Conservation (phyloP, 2,888 invertebrate genomes). For the Leptopilina myrica region DNA sequence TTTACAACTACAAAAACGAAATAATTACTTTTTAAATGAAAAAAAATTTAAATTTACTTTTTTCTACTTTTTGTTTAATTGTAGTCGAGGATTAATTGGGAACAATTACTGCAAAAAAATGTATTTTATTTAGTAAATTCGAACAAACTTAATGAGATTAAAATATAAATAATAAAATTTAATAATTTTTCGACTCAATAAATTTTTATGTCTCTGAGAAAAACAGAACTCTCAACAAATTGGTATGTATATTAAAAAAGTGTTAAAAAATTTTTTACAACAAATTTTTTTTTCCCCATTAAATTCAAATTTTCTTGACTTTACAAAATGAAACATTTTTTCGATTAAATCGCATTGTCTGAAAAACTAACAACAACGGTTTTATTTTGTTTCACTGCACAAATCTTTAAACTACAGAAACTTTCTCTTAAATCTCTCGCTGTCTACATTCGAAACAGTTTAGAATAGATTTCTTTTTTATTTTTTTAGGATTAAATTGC, state of each 20-base stretch:
- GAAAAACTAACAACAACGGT: conserved; percentile 8
- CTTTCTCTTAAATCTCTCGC: conserved; percentile 25
- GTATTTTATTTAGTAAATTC: no score
- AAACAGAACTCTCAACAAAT: background rate
- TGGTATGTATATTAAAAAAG: background rate
- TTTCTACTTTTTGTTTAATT: background rate
- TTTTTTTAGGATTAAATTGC: conserved; percentile 5
- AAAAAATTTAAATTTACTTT: no score
- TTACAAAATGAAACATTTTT: background rate
- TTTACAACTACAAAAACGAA: conserved; percentile 3
- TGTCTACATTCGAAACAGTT: conserved; percentile 21
- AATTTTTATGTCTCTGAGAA: background rate
- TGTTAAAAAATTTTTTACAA: background rate
- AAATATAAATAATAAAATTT: no score
- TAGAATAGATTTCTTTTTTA: conserved; percentile 27
- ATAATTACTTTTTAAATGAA: background rate
- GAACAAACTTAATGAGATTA: no score
- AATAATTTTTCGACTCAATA: background rate
- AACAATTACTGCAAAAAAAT: no score
- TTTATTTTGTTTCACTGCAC: background rate
- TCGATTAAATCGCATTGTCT: conserved; percentile 34
- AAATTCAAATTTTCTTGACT: background rate
- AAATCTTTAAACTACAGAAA: conserved; percentile 12
- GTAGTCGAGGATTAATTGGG: no score
- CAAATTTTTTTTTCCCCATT: background rate